phyloP scores from a whole-genome alignment of 2,113 vertebrate species.

The Phaethornis superciliosus region DNA sequence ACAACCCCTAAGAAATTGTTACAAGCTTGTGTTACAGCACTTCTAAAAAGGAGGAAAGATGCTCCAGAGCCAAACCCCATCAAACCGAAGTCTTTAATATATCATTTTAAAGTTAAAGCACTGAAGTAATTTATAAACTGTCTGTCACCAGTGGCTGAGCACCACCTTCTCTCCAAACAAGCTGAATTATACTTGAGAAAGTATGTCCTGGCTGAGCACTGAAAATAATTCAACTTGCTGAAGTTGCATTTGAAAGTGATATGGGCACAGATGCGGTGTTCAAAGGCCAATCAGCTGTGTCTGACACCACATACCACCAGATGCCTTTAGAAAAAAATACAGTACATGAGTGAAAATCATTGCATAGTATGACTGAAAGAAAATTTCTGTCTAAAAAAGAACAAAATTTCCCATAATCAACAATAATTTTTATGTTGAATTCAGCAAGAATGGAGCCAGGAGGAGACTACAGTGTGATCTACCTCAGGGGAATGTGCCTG shows the following conservation, averaged over 20 bases:
- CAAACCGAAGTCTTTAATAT: conserved; percentile 42
- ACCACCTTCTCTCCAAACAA: conserved; percentile 48
- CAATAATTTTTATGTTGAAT: background rate
- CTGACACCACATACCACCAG: conserved; percentile 51
- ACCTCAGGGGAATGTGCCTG: background rate
- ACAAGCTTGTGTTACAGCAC: conserved; percentile 32
- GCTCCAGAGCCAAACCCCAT: conserved; percentile 47
- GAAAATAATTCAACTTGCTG: conserved; percentile 53
- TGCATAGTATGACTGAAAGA: background rate
- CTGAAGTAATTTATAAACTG: conserved; percentile 66
- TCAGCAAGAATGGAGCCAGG: background rate
- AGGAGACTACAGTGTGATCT: background rate
- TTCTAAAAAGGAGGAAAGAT: conserved; percentile 47
- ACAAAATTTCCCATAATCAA: background rate
- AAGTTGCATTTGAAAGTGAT: conserved; percentile 48
- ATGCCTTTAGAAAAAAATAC: conserved; percentile 56
- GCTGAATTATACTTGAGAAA: conserved; percentile 54
- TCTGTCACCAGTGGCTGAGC: conserved; percentile 65
- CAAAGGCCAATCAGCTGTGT: conserved; percentile 67
- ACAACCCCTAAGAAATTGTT: conserved; percentile 35
- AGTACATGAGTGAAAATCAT: conserved; percentile 32
- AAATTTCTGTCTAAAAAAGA: conserved; percentile 25
- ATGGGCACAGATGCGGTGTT: conserved; percentile 60
- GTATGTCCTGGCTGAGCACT: conserved; percentile 56
- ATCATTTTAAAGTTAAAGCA: conserved; percentile 57